These are phyloP conservation scores for Psettodes erumei DNA, from an alignment of 2,113 vertebrate species.

Conservation along the genomic window DNA sequence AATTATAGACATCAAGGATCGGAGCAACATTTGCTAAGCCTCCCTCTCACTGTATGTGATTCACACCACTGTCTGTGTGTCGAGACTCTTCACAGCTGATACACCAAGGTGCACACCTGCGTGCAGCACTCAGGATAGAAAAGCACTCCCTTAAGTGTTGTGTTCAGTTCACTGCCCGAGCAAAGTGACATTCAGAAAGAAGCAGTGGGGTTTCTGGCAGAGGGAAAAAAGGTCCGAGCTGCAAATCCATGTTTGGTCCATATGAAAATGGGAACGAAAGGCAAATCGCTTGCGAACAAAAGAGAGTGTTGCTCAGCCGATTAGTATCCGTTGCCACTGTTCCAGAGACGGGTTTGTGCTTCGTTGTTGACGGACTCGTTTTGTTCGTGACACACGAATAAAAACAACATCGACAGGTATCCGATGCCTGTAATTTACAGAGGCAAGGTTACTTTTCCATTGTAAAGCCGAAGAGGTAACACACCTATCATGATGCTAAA, in stretches of 20 bases:
- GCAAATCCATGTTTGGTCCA: background rate
- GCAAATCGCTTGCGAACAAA: background rate
- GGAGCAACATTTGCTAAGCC: background rate
- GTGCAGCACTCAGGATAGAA: constrained; percentile 29
- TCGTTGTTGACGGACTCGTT: background rate
- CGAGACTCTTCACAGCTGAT: constrained; percentile 18
- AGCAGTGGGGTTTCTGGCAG: background rate
- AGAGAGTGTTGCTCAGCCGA: background rate
- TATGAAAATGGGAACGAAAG: constrained; percentile 4
- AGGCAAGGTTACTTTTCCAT: constrained; percentile 29
- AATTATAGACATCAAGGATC: no score
- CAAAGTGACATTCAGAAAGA: constrained; percentile 18
- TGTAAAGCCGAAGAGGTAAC: constrained; percentile 2
- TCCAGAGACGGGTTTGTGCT: constrained; percentile 13
- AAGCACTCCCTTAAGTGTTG: constrained; percentile 21
- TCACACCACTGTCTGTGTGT: constrained; percentile 21
- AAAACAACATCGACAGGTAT: constrained; percentile 21
- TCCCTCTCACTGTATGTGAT: constrained; percentile 9
- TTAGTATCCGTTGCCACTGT: background rate
- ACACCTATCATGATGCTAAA: constrained; percentile 31
- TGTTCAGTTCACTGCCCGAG: constrained; percentile 12
- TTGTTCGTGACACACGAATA: constrained; percentile 13
- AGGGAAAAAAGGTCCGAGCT: background rate
- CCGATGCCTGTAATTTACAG: constrained; percentile 36
- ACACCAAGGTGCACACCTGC: no score